phyloP scores from a whole-genome alignment of 2,888 invertebrate species.

The Timandra comae region DNA sequence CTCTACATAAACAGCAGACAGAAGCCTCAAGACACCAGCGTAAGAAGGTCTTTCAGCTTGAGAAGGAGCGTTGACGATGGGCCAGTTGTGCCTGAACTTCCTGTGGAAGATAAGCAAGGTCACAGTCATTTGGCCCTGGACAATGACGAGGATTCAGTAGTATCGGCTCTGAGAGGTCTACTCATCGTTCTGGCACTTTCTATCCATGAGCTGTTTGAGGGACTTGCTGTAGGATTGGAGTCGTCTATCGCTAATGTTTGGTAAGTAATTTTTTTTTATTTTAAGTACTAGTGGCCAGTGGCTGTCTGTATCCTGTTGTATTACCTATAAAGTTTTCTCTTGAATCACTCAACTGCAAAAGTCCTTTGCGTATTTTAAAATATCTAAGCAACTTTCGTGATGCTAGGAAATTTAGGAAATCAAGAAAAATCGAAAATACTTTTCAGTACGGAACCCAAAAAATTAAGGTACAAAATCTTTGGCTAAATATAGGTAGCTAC shows the following conservation, averaged over 20 bases:
- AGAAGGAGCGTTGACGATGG: constrained; percentile 50
- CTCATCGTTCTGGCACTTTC: constrained; percentile 85
- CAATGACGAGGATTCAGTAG: constrained; percentile 51
- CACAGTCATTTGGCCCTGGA: constrained; percentile 47
- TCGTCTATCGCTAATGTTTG: constrained; percentile 71
- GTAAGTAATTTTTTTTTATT: constrained; percentile 41
- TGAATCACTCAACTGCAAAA: no score
- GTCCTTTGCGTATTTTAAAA: no score
- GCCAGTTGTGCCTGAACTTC: constrained; percentile 14
- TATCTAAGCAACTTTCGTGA: no score
- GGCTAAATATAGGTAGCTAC: no score
- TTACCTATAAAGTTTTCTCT: no score
- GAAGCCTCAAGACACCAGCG: constrained; percentile 41
- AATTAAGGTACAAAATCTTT: no score
- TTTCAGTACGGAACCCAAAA: no score
- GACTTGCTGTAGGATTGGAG: constrained; percentile 88
- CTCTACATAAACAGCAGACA: constrained; percentile 78
- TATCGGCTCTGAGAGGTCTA: constrained; percentile 80
- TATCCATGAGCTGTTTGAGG: constrained; percentile 91
- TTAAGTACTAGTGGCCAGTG: no score
- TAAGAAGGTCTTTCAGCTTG: constrained; percentile 53
- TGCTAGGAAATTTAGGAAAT: no score
- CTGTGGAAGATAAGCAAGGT: constrained; percentile 33
- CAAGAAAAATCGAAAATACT: no score
- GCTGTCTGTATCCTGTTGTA: no score